Conservation (phyloP, 2,888 invertebrate genomes). For the Aleiodes alternator region DNA sequence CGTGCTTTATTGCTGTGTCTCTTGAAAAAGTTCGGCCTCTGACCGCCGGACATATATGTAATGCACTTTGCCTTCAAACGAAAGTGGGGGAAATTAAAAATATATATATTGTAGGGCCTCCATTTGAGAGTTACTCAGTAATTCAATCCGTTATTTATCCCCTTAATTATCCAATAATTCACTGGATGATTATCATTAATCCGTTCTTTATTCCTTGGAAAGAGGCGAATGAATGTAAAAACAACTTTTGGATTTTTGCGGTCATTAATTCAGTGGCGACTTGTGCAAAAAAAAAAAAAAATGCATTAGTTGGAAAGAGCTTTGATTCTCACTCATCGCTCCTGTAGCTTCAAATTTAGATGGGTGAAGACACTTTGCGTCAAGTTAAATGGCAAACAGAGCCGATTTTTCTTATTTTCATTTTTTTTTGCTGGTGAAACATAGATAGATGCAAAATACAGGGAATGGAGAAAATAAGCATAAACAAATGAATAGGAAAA, state of each 20-base stretch:
- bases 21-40: constrained; percentile 45
- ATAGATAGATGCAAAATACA: constrained; percentile 31
- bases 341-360: neutral
- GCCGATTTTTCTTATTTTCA: no score
- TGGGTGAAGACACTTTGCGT: constrained; percentile 32
- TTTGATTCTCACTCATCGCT: constrained; percentile 1
- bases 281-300: neutral
- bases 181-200: constrained; percentile 36
- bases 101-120: constrained; percentile 18
- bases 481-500: constrained; percentile 28
- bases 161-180: constrained; percentile 43
- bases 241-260: constrained; percentile 44
- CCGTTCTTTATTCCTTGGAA: neutral
- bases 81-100: constrained; percentile 20
- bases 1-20: constrained; percentile 49
- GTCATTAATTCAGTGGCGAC: constrained; percentile 23
- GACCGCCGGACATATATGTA: constrained; percentile 32
- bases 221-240: constrained; percentile 35
- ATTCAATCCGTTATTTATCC: constrained; percentile 43
- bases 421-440: no score
- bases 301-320: no score
- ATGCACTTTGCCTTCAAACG: constrained; percentile 1
- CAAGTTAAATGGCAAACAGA: constrained; percentile 31
- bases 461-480: constrained; percentile 40
- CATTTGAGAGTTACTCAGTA: constrained; percentile 33